Conservation (phyloP, 2,113 vertebrate species). For the Periophthalmus modestus region DNA sequence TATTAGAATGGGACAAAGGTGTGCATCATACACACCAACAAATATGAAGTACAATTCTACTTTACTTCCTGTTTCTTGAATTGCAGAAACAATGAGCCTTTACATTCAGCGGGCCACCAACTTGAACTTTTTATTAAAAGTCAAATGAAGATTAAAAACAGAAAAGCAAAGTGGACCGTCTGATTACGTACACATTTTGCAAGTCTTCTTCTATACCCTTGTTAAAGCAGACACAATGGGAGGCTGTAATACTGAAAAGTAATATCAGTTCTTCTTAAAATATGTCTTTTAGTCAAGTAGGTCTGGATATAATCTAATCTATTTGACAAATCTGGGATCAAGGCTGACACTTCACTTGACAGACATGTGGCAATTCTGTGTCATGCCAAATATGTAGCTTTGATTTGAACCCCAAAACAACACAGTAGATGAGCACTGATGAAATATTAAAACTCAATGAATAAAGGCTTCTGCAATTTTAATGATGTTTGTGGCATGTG, state of each 20-base stretch:
- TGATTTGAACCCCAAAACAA: conserved; percentile 63
- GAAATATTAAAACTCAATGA: conserved; percentile 74
- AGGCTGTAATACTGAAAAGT: background rate
- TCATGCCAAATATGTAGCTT: conserved; percentile 52
- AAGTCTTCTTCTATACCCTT: conserved; percentile 24
- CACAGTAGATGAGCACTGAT: conserved; percentile 60
- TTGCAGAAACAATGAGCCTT: conserved; percentile 43
- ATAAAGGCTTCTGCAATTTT: conserved; percentile 70
- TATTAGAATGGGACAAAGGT: conserved; percentile 69
- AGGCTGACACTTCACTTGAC: conserved; percentile 54
- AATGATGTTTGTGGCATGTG: conserved; percentile 75
- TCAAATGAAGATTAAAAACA: conserved; percentile 50
- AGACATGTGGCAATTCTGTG: conserved; percentile 31
- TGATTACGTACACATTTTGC: conserved; percentile 34
- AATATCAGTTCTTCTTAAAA: conserved; percentile 2
- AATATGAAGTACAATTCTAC: conserved; percentile 46
- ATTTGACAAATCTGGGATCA: conserved; percentile 38
- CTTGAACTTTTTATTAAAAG: conserved; percentile 74
- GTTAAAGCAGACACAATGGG: conserved; percentile 16
- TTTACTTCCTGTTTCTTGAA: conserved; percentile 59
- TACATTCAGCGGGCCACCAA: conserved; percentile 66
- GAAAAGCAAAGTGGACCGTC: conserved; percentile 39
- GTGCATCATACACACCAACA: conserved; percentile 60
- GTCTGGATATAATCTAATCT: conserved; percentile 20
- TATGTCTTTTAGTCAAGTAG: conserved; percentile 2